Base-by-base conservation (phyloP, 2,113 vertebrate genomes). In the Mola mola region DNA sequence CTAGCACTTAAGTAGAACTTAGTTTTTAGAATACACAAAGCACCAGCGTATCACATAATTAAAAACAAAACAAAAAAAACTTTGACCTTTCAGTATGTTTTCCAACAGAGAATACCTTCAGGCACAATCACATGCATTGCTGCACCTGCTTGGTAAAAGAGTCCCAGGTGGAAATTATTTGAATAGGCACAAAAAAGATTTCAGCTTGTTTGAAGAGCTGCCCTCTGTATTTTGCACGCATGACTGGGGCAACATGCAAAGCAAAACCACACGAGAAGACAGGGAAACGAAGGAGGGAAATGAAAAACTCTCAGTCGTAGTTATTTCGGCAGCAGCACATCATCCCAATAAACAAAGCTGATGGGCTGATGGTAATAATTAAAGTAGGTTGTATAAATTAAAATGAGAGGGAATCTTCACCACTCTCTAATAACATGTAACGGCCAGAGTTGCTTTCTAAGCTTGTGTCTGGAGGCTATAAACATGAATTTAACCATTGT, bases 161-260 rank as follows among this genome's bases (percentile, higher is more conserved):
- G 75, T 80, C 78, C 63, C 16, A 0, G 49, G 71, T 21, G 75
- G 76, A 71, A 78, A 68, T 57, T 34, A 84, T 87, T 87, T 84
- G 84, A 79, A 82, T 77, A 59, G 76, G 61, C 46, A 57, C 58
- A 76, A 46, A 75, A 65, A 77, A 81, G 65, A 78, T 52, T 68
- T 60, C 25, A 17, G 71, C 50, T 65, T 75, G 82, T 87, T 84
- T 86, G 80, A 84, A 79, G 72, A 71, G 80, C 66, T 51, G 66
- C 78, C 55, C 71, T 79, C 60, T 60, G 78, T 59, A 34, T 66
- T 66, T 66, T 53, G 51, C 79, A 77, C 33, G 75, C 64, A 33
- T 46, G 66, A 64, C 64, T 71, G 56, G 46, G 41, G 8, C 57
- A 42, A 60, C 61, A 81, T 87, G 83, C 70, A 80, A 87, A 84